Conservation (phyloP, 2,113 vertebrate species). For the Sorex fumeus region DNA sequence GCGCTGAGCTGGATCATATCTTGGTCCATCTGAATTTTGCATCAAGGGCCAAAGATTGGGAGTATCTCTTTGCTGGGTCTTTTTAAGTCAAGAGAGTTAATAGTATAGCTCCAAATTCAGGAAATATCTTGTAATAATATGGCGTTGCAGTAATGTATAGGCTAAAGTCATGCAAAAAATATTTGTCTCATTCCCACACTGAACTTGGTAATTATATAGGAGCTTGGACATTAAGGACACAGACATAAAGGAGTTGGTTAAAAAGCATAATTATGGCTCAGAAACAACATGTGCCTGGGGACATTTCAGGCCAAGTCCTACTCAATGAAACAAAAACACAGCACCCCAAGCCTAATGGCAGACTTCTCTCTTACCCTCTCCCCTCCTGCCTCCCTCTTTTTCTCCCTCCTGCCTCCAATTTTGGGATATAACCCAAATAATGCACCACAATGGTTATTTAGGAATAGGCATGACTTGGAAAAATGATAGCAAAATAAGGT, state of each 20-base stretch:
- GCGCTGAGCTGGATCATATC: constrained; percentile 77
- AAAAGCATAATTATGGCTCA: constrained; percentile 90
- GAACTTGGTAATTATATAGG: constrained; percentile 88
- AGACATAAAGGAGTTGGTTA: constrained; percentile 88
- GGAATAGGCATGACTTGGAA: constrained; percentile 80
- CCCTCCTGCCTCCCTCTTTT: neutral
- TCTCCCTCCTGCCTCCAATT: constrained; percentile 52
- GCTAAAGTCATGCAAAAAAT: constrained; percentile 88
- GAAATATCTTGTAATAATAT: constrained; percentile 87
- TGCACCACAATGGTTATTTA: constrained; percentile 79
- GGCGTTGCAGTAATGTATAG: constrained; percentile 81
- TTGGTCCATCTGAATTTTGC: constrained; percentile 69
- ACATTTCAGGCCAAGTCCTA: constrained; percentile 81
- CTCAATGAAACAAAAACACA: constrained; percentile 79
- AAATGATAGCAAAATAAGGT: constrained; percentile 75
- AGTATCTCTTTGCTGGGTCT: constrained; percentile 77
- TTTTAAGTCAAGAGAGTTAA: constrained; percentile 84
- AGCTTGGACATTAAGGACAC: constrained; percentile 84
- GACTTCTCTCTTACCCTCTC: neutral
- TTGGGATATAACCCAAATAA: constrained; percentile 84
- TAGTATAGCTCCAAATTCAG: constrained; percentile 82
- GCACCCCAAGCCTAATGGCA: constrained; percentile 60
- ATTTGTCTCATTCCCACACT: constrained; percentile 87
- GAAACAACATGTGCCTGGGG: constrained; percentile 85
- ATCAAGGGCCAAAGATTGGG: constrained; percentile 70